Base-by-base conservation (phyloP, 1,140 invertebrate species). In the Bombus huntii region DNA sequence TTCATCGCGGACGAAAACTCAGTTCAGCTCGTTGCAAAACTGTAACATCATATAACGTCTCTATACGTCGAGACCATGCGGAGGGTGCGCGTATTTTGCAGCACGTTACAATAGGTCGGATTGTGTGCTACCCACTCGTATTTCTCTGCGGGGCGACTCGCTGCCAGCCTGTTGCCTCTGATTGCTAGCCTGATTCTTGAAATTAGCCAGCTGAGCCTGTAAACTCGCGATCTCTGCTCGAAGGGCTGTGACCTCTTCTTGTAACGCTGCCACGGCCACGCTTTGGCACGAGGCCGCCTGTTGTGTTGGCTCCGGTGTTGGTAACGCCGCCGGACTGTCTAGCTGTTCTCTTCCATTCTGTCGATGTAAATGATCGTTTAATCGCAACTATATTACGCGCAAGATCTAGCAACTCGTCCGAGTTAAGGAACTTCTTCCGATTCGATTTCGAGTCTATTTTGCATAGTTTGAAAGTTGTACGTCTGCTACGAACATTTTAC, bases 171-270 rank as follows among this genome's bases (percentile, higher is more conserved):
- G 82, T 73, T 91, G 92, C 62, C 87, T 87, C 68, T 90, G 87
- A 87, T 89, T 89, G 82, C 71, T 87, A 44, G 84, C 88, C 72
- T 90, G 92, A 66, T 79, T 91, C 71, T 91, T 91, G 70, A 82
- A 91, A 74, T 92, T 92, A 6, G 95, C 94, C 13, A 96, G 91
- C 90, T 96, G 96, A 5, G 95, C 92, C 83, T 96, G 96, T 1
- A 96, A 92, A 34, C 95, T 93, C 2, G 95, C 92, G 57, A 96
- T 95, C 91, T 96, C 96, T 0, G 95, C 93, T 86, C 95, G 95
- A 66, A 96, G 92, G 78, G 95, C 95, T 12, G 93, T 88, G 37
- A 96, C 95, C 94, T 96, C 96, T 71, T 96, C 95, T 86, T 96
- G 96, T 42, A 96, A 76, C 25, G 92, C 85, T n/a, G 91, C 92